phyloP scores from a whole-genome alignment of 2,888 invertebrate genomes.

The Psylliodes chrysocephalus region DNA sequence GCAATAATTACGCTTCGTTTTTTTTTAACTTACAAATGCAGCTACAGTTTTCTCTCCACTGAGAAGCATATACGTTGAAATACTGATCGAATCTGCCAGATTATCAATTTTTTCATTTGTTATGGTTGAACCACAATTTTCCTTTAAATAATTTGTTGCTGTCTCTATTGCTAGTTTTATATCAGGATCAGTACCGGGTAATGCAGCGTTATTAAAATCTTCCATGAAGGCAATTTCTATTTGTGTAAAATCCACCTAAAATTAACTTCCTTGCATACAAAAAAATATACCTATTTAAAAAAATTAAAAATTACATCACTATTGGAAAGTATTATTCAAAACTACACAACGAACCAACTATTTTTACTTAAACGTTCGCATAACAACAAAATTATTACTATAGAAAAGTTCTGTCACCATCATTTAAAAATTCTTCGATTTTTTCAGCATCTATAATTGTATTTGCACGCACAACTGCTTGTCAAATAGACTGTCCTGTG shows the following conservation, averaged over 20 bases:
- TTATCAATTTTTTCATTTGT: slow-evolving; percentile 53
- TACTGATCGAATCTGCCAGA: background rate
- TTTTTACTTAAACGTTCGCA: too few relatives aligned
- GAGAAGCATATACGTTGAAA: background rate
- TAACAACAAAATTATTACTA: too few relatives aligned
- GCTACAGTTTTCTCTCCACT: background rate
- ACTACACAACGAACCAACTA: too few relatives aligned
- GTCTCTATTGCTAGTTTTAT: slow-evolving; percentile 66
- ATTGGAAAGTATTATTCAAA: too few relatives aligned
- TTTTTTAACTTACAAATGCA: background rate
- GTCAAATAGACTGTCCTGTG: too few relatives aligned
- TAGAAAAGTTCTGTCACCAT: too few relatives aligned
- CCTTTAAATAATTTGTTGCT: slow-evolving; percentile 66
- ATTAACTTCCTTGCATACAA: too few relatives aligned
- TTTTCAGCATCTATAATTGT: too few relatives aligned
- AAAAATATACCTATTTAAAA: too few relatives aligned
- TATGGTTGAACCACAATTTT: slow-evolving; percentile 62
- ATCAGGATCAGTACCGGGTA: slow-evolving; percentile 66
- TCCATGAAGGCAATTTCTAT: slow-evolving; percentile 68
- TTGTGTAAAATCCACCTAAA: slow-evolving; percentile 50
- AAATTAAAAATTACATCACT: too few relatives aligned
- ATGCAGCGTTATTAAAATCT: slow-evolving; percentile 67
- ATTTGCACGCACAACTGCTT: too few relatives aligned
- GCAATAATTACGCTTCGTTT: background rate
- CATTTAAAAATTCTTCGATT: too few relatives aligned